Conservation (phyloP, 1,140 invertebrate genomes). For the Lutraria rhynchaena region DNA sequence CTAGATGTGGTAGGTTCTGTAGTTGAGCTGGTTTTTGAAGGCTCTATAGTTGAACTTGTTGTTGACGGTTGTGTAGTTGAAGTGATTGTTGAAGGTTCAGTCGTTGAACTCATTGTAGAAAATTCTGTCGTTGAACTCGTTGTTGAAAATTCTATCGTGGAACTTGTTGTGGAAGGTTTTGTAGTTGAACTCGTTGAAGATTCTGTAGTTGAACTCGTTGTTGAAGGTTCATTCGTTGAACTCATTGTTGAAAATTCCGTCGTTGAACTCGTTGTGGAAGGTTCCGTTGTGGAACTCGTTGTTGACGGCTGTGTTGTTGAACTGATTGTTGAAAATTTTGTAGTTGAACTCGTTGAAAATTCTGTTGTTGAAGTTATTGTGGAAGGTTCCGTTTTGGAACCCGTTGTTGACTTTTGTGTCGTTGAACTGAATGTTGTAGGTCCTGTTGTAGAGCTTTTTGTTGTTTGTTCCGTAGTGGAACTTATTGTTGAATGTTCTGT, state of each 20-base stretch:
- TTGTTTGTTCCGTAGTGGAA: conserved; percentile 1
- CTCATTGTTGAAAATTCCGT: neutral
- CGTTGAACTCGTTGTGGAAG: neutral
- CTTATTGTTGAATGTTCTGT: neutral
- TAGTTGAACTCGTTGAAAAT: neutral
- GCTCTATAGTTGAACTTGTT: neutral
- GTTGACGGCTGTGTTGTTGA: conserved; percentile 4
- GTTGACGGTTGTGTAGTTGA: conserved; percentile 3
- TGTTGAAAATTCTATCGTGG: too few species aligned
- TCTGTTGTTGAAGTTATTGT: neutral
- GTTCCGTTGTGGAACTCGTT: neutral
- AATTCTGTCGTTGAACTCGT: too few species aligned
- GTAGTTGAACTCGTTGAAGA: neutral
- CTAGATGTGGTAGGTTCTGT: neutral
- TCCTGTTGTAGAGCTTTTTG: neutral
- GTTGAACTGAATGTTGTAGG: conserved; percentile 37
- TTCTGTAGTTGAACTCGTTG: conserved; percentile 7
- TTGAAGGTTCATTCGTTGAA: conserved; percentile 14
- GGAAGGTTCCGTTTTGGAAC: neutral
- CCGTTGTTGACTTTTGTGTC: neutral
- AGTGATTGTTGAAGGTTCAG: neutral
- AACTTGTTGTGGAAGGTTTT: too few species aligned
- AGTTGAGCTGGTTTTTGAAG: neutral
- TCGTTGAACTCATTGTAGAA: too few species aligned
- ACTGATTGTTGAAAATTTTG: neutral